Percentiles rank a stretch among this genome's conserved stretches.
Conservation (phyloP, 1,140 invertebrate species). For the Drosophila bocki region DNA sequence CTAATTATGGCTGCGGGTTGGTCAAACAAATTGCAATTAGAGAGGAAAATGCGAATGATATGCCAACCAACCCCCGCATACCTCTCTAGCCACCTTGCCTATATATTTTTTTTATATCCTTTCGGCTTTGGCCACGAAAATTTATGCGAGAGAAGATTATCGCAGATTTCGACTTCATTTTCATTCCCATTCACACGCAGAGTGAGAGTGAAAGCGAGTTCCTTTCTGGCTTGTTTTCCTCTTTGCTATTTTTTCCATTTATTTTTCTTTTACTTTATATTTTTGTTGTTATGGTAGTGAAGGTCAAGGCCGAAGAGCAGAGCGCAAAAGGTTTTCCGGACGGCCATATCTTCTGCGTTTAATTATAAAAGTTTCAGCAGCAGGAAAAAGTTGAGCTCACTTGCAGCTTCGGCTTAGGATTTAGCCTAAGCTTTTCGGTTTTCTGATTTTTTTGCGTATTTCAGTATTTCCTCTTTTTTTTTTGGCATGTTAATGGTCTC, state of each 20-base stretch:
- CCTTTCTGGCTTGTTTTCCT: constrained; percentile 22
- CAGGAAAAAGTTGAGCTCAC: constrained; percentile 36
- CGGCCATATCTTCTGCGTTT: constrained; percentile 57
- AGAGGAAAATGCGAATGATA: constrained; percentile 34
- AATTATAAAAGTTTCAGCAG: constrained; percentile 72
- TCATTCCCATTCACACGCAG: constrained; percentile 34
- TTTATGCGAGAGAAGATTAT: constrained; percentile 59
- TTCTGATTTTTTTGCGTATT: constrained; percentile 16
- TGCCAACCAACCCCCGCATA: background rate
- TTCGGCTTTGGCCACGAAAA: constrained; percentile 38
- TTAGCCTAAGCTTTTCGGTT: constrained; percentile 22
- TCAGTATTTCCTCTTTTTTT: background rate
- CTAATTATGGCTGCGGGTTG: constrained; percentile 35
- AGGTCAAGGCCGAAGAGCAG: constrained; percentile 62
- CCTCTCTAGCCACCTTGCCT: background rate
- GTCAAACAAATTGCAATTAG: constrained; percentile 63
- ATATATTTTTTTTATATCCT: background rate
- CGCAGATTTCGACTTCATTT: constrained; percentile 57
- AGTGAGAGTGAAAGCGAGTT: background rate
- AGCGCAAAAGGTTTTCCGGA: constrained; percentile 49
- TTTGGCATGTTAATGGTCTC: constrained; percentile 27
- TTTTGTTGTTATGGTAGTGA: constrained; percentile 7
- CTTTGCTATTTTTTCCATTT: constrained; percentile 5
- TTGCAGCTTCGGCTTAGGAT: constrained; percentile 35
- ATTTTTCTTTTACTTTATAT: background rate